A percentile compares a stretch with the other conserved stretches of the same genome.
Conservation (phyloP, 1,140 invertebrate genomes). For the Carposina sasakii region DNA sequence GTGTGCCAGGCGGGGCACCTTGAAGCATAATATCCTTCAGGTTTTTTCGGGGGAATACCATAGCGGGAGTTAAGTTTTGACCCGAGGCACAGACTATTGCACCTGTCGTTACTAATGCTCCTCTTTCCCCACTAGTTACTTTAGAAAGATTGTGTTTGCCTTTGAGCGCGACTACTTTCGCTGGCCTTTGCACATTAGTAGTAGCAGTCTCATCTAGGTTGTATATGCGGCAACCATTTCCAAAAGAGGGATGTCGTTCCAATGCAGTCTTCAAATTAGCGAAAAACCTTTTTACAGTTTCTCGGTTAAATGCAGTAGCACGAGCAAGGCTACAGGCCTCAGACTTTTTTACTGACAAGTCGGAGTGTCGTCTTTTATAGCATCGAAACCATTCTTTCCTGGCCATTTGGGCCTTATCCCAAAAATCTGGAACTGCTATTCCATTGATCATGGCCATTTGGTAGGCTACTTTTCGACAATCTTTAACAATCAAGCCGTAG, state of each 20-base stretch:
- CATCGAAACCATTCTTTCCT: not conserved
- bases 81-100: too few species aligned
- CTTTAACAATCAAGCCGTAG: too few species aligned
- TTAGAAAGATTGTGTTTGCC: too few species aligned
- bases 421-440: too few species aligned
- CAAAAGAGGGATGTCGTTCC: not conserved
- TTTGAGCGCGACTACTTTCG: not conserved
- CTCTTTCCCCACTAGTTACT: too few species aligned
- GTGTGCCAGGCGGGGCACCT: too few species aligned
- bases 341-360: not conserved
- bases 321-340: not conserved
- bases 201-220: not conserved
- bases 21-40: too few species aligned
- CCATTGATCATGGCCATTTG: too few species aligned
- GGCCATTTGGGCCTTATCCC: not conserved
- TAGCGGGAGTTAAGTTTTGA: too few species aligned
- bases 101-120: too few species aligned
- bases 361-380: not conserved
- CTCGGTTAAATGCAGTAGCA: not conserved
- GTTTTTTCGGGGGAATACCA: too few species aligned
- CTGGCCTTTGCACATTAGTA: not conserved
- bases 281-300: not conserved
- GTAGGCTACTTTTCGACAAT: too few species aligned
- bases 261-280: not conserved
- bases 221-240: not conserved